These are phyloP conservation scores for Epizoanthus fatuus DNA, from an alignment of 92 coral and sea anemone species.

Conservation along the genomic window DNA sequence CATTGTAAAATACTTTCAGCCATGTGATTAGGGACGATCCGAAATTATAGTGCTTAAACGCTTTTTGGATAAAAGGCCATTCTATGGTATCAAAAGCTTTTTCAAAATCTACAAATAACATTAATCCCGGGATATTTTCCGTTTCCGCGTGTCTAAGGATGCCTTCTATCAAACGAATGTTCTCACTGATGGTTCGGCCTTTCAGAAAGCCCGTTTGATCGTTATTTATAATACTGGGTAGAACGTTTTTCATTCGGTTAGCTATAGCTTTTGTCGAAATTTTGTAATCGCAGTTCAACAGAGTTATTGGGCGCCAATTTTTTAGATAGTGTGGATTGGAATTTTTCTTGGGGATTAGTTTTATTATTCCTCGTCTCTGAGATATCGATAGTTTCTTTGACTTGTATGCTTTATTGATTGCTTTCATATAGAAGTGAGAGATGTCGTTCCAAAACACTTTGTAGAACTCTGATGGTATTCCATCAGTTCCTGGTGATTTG, in stretches of 20 bases:
- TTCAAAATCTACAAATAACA: not conserved
- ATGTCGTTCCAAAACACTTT: conserved; percentile 2
- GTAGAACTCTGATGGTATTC: not conserved
- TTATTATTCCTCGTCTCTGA: not conserved
- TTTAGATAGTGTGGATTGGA: not conserved
- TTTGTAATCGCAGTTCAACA: too few species aligned
- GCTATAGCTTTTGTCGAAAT: not conserved
- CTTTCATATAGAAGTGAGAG: not conserved
- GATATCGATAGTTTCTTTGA: not conserved
- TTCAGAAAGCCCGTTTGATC: too few species aligned
- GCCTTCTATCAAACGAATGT: not conserved
- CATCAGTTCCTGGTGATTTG: conserved; percentile 20
- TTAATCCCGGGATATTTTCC: not conserved
- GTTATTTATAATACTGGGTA: too few species aligned
- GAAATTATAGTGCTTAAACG: too few species aligned
- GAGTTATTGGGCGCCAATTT: not conserved
- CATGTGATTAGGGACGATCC: too few species aligned
- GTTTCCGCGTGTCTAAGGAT: not conserved
- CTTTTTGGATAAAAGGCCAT: not conserved
- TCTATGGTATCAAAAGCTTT: not conserved
- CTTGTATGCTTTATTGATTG: not conserved
- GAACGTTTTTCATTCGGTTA: not conserved
- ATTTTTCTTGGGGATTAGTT: not conserved
- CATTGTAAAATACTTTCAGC: too few species aligned
- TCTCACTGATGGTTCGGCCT: too few species aligned